phyloP scores from a whole-genome alignment of 2,797 vertebrate species.

The Dendrocincla fuliginosa region DNA sequence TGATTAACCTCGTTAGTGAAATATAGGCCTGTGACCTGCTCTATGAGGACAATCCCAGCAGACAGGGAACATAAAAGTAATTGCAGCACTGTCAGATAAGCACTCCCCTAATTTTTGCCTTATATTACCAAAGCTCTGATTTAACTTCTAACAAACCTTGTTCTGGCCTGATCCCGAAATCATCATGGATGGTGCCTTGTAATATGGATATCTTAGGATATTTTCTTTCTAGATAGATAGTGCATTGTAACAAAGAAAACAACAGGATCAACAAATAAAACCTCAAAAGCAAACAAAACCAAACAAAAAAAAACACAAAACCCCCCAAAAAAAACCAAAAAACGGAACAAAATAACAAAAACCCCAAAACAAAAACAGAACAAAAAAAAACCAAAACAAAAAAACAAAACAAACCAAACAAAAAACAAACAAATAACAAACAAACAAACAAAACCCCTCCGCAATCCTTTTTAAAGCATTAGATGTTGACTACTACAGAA shows the following conservation, averaged over 20 bases:
- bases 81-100: neutral
- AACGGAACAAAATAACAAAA: neutral
- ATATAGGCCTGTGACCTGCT: neutral
- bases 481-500: neutral
- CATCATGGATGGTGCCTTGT: neutral
- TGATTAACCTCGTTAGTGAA: constrained; percentile 50
- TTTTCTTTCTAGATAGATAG: neutral
- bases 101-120: neutral
- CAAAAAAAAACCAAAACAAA: neutral
- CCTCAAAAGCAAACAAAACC: neutral
- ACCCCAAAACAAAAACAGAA: neutral
- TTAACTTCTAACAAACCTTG: neutral
- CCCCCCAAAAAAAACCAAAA: too few species aligned
- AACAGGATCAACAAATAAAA: neutral
- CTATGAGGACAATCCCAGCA: neutral
- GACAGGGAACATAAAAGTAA: neutral
- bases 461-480: neutral
- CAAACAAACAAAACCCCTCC: neutral
- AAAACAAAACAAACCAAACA: too few species aligned
- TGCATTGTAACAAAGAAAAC: neutral
- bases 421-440: too few species aligned
- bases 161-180: neutral
- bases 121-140: neutral
- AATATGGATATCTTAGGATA: neutral
- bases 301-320: neutral